phyloP scores from a whole-genome alignment of 2,797 vertebrate genomes.

The Gephyroberyx darwinii region DNA sequence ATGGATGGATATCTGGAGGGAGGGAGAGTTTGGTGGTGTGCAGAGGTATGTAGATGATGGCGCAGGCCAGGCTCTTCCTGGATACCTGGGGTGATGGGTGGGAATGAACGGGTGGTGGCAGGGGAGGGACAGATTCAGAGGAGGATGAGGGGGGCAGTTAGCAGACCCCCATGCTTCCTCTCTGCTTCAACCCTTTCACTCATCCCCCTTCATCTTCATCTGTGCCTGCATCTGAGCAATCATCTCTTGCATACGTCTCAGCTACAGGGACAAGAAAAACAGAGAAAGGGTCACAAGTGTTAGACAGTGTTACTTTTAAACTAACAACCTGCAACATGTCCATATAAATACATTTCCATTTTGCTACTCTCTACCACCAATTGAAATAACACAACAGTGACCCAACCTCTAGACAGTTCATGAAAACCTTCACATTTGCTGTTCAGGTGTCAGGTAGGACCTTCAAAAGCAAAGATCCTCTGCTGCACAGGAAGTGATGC shows the following conservation, averaged over 20 bases:
- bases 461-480: too few species aligned
- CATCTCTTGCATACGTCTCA: constrained; percentile 93
- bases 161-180: constrained; percentile 20
- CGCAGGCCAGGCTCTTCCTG: constrained; percentile 6
- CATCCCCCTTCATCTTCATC: constrained; percentile 89
- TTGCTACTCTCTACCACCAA: too few species aligned
- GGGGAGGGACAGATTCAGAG: background rate
- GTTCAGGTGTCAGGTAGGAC: too few species aligned
- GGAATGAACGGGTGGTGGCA: background rate
- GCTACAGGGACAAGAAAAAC: constrained; percentile 62
- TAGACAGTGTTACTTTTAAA: background rate
- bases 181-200: constrained; percentile 67
- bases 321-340: background rate
- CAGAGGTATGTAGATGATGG: constrained; percentile 16
- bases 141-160: background rate
- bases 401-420: too few species aligned
- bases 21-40: constrained; percentile 17
- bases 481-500: too few species aligned
- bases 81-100: background rate
- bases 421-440: too few species aligned
- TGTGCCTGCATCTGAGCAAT: constrained; percentile 91
- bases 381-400: too few species aligned
- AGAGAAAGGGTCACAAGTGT: background rate
- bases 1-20: constrained; percentile 56
- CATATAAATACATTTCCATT: background rate